A percentile compares a stretch with the other conserved stretches of the same genome.
Conservation (phyloP, 2,888 invertebrate species). For the Hofmannophila pseudospretella region DNA sequence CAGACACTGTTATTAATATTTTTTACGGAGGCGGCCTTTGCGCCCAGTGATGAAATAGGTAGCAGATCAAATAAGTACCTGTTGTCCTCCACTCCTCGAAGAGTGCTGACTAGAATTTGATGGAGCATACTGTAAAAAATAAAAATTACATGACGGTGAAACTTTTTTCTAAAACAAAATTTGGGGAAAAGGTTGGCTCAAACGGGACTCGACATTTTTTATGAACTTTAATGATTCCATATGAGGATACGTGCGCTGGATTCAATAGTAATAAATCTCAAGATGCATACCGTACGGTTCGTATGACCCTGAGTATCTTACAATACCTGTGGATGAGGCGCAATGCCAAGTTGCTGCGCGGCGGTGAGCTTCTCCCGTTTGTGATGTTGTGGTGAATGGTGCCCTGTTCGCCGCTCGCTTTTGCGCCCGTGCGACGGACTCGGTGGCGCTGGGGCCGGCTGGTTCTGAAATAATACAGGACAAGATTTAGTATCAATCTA, state of each 20-base stretch:
- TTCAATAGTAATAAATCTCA: no score
- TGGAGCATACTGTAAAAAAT: conserved; percentile 50
- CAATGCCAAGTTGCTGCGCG: conserved; percentile 69
- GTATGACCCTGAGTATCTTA: no score
- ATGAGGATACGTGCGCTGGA: no score
- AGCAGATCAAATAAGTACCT: conserved; percentile 32
- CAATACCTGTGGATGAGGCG: conserved; percentile 69
- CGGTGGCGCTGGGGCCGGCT: conserved; percentile 58
- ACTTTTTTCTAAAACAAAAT: no score
- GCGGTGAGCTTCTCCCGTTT: conserved; percentile 70
- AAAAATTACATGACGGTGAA: no score
- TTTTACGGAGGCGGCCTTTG: no score
- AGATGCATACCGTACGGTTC: no score
- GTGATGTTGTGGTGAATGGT: conserved; percentile 69
- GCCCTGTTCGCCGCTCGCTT: conserved; percentile 61
- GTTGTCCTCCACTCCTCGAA: conserved; percentile 54
- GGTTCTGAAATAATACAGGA: conserved; percentile 20
- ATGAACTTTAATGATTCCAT: no score
- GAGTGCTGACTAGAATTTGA: conserved; percentile 58
- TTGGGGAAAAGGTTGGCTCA: no score
- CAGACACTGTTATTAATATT: no score
- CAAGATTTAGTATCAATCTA: no score
- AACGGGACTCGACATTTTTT: no score
- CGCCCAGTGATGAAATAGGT: neutral
- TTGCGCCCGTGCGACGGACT: conserved; percentile 68